These are phyloP conservation scores for Steatornis caripensis DNA, from an alignment of 2,113 vertebrate genomes.

Conservation along the genomic window DNA sequence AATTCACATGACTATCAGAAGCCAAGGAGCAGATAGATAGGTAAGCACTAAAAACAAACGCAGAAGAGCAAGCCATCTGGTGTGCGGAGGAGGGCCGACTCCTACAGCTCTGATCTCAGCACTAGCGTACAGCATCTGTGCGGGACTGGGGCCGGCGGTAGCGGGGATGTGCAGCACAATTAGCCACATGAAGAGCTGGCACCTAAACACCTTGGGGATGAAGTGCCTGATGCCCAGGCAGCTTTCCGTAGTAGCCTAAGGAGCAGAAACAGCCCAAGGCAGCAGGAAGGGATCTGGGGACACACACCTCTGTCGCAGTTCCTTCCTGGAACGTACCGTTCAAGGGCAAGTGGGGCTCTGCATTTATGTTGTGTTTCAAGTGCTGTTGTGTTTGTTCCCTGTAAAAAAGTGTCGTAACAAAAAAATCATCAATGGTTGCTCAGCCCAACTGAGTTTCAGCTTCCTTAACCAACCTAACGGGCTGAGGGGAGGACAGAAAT, in stretches of 20 bases:
- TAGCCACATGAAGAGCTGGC: background rate
- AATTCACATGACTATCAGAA: slow-evolving; percentile 38
- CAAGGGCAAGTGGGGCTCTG: background rate
- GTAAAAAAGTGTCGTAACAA: background rate
- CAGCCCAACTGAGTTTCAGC: background rate
- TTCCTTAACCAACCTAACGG: background rate
- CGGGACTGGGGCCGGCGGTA: background rate
- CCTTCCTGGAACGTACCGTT: background rate
- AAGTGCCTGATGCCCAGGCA: background rate
- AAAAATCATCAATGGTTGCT: background rate
- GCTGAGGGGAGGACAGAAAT: background rate
- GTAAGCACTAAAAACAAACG: slow-evolving; percentile 25
- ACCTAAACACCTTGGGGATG: background rate
- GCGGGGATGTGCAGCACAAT: background rate
- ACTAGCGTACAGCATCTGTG: slow-evolving; percentile 28
- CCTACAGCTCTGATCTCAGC: slow-evolving; percentile 58
- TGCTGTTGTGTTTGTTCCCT: background rate
- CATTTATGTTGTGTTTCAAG: background rate
- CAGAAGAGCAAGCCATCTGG: slow-evolving; percentile 53
- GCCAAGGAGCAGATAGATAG: slow-evolving; percentile 36
- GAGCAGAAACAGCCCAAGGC: background rate
- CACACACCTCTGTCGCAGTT: background rate
- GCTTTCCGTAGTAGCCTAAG: background rate
- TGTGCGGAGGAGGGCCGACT: slow-evolving; percentile 60
- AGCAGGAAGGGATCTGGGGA: background rate